These are phyloP conservation scores for Mixornis gularis DNA, from an alignment of 2,113 vertebrate species.

Conservation along the genomic window DNA sequence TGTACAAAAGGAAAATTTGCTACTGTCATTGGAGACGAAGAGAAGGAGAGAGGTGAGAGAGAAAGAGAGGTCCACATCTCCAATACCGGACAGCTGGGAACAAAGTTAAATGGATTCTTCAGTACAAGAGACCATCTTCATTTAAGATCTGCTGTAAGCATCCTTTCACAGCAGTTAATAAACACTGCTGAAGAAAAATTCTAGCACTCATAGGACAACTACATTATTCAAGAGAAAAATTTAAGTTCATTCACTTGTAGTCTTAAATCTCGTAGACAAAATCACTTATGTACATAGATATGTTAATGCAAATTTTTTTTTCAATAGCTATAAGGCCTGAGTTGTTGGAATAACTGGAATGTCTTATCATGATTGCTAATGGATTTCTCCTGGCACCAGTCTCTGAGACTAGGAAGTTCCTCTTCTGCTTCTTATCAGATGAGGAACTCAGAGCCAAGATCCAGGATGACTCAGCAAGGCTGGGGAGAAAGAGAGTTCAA, in stretches of 20 bases:
- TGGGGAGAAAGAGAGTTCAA: background rate
- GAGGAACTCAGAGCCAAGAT: background rate
- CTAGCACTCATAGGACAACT: background rate
- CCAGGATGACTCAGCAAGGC: background rate
- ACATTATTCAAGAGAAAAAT: background rate
- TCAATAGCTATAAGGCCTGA: background rate
- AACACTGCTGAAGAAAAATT: background rate
- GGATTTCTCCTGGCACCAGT: background rate
- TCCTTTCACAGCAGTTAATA: background rate
- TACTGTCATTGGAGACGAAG: background rate
- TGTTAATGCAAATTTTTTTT: background rate
- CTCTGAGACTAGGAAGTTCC: background rate
- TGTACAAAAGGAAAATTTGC: background rate
- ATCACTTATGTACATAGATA: background rate
- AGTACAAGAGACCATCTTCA: background rate
- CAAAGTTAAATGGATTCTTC: background rate
- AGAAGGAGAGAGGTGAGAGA: background rate
- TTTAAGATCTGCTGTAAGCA: background rate
- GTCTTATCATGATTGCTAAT: background rate
- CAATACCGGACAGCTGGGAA: background rate
- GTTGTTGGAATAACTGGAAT: background rate
- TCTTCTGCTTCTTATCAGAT: background rate
- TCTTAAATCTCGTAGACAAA: background rate
- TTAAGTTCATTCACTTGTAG: background rate
- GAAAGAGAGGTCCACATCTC: background rate